Conservation (phyloP, 2,797 vertebrate genomes). For the Chaunax sp. region DNA sequence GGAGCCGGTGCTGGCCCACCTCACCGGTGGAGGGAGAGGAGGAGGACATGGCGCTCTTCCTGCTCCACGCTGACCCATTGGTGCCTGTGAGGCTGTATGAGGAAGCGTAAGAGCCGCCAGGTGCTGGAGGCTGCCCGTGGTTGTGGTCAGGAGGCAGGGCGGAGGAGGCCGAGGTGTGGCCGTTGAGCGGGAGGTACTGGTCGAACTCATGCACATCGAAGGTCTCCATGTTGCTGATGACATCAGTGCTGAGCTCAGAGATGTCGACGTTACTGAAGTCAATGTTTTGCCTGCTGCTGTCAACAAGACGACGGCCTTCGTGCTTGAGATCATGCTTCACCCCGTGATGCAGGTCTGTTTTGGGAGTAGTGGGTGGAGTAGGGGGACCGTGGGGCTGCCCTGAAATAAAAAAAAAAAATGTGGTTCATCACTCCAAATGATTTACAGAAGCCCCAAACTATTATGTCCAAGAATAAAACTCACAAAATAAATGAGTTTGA, state of each 20-base stretch:
- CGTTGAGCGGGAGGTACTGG: slow-evolving; percentile 95
- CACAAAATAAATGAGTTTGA: background rate
- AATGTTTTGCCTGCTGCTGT: slow-evolving; percentile 95
- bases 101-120: slow-evolving; percentile 81
- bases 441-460: background rate
- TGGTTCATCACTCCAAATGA: background rate
- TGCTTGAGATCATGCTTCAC: slow-evolving; percentile 93
- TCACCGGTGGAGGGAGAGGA: slow-evolving; percentile 76
- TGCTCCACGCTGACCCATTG: slow-evolving; percentile 86
- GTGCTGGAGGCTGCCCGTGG: slow-evolving; percentile 81
- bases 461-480: background rate
- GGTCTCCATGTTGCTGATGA: slow-evolving; percentile 97
- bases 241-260: slow-evolving; percentile 97
- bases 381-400: slow-evolving; percentile 95
- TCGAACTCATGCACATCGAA: slow-evolving; percentile 98
- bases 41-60: slow-evolving; percentile 83
- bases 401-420: slow-evolving; percentile 58
- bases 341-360: slow-evolving; percentile 91
- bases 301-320: slow-evolving; percentile 90
- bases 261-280: slow-evolving; percentile 99
- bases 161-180: slow-evolving; percentile 80
- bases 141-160: slow-evolving; percentile 82
- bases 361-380: slow-evolving; percentile 95
- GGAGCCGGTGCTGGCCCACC: slow-evolving; percentile 87
- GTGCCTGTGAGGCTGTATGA: slow-evolving; percentile 77